phyloP scores from a whole-genome alignment of 2,888 invertebrate genomes.

The Suillia variegata region DNA sequence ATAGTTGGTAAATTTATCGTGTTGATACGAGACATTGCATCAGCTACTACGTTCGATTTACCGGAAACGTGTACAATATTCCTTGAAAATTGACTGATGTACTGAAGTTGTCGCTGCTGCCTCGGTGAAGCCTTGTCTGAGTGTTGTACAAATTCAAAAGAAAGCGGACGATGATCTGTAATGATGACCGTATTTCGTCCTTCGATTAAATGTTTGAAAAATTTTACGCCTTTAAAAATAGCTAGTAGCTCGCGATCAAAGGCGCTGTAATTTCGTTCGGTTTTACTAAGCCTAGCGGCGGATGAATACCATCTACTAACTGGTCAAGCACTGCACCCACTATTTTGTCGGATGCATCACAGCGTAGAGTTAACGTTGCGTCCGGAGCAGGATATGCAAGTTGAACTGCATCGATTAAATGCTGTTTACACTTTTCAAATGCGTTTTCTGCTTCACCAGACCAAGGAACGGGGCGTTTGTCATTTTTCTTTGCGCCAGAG shows the following conservation, averaged over 20 bases:
- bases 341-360: conserved; percentile 49
- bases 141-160: conserved; percentile 22
- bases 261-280: conserved; percentile 52
- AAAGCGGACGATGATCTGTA: conserved; percentile 41
- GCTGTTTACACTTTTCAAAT: conserved; percentile 1
- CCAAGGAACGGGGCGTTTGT: too few species aligned
- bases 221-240: conserved; percentile 48
- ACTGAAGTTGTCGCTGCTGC: conserved; percentile 25
- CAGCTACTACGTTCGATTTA: conserved; percentile 23
- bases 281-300: conserved; percentile 47
- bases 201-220: conserved; percentile 55
- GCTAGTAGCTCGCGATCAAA: conserved; percentile 57
- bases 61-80: conserved; percentile 24
- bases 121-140: conserved; percentile 24
- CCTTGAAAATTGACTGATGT: conserved; percentile 25
- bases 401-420: not conserved
- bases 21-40: conserved; percentile 14
- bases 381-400: not conserved
- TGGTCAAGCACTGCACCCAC: conserved; percentile 57
- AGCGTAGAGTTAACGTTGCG: conserved; percentile 34
- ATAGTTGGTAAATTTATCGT: conserved; percentile 12
- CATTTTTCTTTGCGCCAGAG: too few species aligned
- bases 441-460: not conserved
- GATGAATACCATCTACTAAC: conserved; percentile 29
- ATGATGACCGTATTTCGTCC: conserved; percentile 43